These are phyloP conservation scores for Acropora tenuis DNA, from an alignment of 64 coral and sea anemone species.

Conservation along the genomic window DNA sequence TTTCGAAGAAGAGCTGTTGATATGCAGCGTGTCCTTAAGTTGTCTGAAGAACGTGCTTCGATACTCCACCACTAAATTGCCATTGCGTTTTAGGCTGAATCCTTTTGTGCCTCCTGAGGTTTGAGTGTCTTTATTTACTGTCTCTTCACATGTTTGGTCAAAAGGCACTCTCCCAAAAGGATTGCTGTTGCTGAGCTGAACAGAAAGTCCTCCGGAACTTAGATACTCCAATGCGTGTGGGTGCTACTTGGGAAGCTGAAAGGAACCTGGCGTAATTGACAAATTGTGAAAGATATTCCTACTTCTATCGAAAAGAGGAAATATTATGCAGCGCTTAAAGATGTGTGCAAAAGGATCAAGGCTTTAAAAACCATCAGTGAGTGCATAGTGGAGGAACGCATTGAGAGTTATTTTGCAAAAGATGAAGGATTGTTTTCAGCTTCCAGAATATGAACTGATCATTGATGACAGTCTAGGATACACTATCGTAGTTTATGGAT, in stretches of 20 bases:
- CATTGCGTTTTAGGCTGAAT: conserved; percentile 74
- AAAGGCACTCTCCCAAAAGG: conserved; percentile 63
- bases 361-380: no score
- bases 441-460: not conserved
- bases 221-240: not conserved
- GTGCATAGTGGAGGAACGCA: no score
- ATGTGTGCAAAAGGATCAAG: no score
- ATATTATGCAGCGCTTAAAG: no score
- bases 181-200: conserved; percentile 54
- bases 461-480: no score
- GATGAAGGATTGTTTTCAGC: conserved; percentile 12
- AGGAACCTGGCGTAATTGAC: conserved; percentile 68
- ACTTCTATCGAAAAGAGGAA: no score
- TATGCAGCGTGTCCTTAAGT: conserved; percentile 49
- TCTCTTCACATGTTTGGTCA: conserved; percentile 67
- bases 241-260: not conserved
- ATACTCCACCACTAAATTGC: conserved; percentile 63
- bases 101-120: conserved; percentile 61
- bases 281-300: no score
- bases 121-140: conserved; percentile 67
- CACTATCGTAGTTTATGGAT: no score
- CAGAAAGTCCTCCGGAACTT: conserved; percentile 61
- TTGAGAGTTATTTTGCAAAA: not conserved
- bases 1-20: conserved; percentile 6
- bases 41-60: conserved; percentile 59